phyloP scores from a whole-genome alignment of 1,140 invertebrate species.

The Limonius californicus region DNA sequence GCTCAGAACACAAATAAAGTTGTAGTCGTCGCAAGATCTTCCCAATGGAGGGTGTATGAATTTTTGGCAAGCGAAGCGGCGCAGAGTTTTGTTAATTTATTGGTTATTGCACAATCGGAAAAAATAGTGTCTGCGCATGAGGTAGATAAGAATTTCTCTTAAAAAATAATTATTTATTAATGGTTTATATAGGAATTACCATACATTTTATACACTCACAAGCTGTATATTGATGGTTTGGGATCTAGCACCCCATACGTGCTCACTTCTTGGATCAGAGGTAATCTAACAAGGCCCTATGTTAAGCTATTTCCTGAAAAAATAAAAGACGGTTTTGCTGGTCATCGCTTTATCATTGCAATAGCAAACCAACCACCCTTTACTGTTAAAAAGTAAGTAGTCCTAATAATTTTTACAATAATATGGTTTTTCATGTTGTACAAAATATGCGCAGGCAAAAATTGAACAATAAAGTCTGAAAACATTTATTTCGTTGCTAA shows the following conservation, averaged over 20 bases:
- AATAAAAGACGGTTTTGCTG: slow-evolving; percentile 61
- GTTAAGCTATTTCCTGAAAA: slow-evolving; percentile 65
- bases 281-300: slow-evolving; percentile 55
- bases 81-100: slow-evolving; percentile 60
- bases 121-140: slow-evolving; percentile 27
- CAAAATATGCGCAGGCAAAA: too few relatives aligned
- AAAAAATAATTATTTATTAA: neutral
- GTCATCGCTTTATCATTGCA: slow-evolving; percentile 64
- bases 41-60: slow-evolving; percentile 66
- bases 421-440: too few relatives aligned
- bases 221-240: slow-evolving; percentile 62
- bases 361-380: slow-evolving; percentile 66
- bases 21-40: slow-evolving; percentile 59
- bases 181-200: slow-evolving; percentile 53
- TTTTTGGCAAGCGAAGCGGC: slow-evolving; percentile 59
- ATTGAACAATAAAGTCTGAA: too few relatives aligned
- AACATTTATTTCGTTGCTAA: too few relatives aligned
- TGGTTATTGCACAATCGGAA: slow-evolving; percentile 56
- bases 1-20: slow-evolving; percentile 57
- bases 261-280: slow-evolving; percentile 62
- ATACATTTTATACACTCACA: slow-evolving; percentile 67
- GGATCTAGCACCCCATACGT: slow-evolving; percentile 60
- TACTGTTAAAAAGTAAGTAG: slow-evolving; percentile 59
- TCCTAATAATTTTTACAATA: too few relatives aligned
- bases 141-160: slow-evolving; percentile 11